phyloP scores from a whole-genome alignment of 2,888 invertebrate species.

The Sipunculus nudus region DNA sequence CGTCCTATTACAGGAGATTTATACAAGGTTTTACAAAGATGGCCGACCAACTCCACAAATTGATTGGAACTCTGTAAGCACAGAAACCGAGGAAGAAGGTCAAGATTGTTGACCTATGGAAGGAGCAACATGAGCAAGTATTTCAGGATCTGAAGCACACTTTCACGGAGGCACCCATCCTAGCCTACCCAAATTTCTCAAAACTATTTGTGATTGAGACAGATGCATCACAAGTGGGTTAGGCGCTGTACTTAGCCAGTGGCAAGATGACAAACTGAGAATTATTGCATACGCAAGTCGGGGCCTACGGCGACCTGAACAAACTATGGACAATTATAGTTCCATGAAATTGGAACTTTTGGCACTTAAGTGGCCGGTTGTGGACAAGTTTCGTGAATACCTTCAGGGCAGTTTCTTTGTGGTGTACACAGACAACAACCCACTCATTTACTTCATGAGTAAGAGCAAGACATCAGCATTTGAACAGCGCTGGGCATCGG shows the following conservation, averaged over 20 bases:
- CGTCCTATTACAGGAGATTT: neutral
- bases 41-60: neutral
- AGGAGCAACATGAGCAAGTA: too few relatives aligned
- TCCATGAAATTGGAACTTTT: neutral
- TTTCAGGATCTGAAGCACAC: too few relatives aligned
- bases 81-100: neutral
- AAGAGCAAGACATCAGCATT: too few relatives aligned
- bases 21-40: neutral
- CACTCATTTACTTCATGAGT: neutral
- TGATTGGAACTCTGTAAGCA: neutral
- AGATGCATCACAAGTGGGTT: neutral
- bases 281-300: neutral
- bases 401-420: neutral
- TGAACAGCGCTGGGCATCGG: too few relatives aligned
- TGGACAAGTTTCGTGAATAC: neutral
- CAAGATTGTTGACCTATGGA: neutral
- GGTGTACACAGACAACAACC: neutral
- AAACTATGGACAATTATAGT: neutral
- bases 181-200: neutral
- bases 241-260: neutral
- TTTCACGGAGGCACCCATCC: neutral
- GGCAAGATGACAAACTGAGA: neutral
- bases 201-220: neutral
- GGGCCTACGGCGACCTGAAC: neutral
- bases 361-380: neutral